Conservation (phyloP, 23 tunicate genomes). For the Trididemnum clinides region DNA sequence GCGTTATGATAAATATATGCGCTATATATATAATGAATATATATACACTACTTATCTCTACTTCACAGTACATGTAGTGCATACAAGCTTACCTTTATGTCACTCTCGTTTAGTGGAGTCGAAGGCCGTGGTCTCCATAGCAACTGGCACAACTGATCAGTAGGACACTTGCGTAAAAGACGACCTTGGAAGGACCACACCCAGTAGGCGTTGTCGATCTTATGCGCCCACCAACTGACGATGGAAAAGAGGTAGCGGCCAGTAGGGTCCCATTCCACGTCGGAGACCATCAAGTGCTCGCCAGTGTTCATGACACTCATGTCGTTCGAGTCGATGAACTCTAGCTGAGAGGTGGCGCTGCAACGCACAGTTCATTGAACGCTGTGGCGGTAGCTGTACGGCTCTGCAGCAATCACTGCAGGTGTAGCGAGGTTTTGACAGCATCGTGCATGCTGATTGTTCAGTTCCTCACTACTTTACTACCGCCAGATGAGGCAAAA, state of each 20-base stretch:
- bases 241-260: constrained; percentile 88
- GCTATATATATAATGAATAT: too few species aligned
- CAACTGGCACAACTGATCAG: constrained; percentile 77
- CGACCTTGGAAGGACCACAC: constrained; percentile 99
- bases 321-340: constrained; percentile 86
- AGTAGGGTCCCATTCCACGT: constrained; percentile 99
- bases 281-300: constrained; percentile 93
- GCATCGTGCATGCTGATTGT: too few species aligned
- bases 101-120: constrained; percentile 49
- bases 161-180: constrained; percentile 63
- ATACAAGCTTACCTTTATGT: constrained; percentile 79
- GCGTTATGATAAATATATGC: too few species aligned
- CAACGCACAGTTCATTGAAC: too few species aligned
- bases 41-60: too few species aligned
- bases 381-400: too few species aligned
- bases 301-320: constrained; percentile 92
- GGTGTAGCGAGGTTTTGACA: too few species aligned
- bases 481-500: too few species aligned
- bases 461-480: too few species aligned
- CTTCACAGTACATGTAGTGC: too few species aligned
- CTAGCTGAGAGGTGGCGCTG: constrained; percentile 69
- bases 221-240: constrained; percentile 97
- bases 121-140: constrained; percentile 97
- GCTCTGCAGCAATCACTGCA: too few species aligned
- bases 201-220: constrained; percentile 93